Percentiles rank a stretch among this genome's conserved stretches.
Conservation (phyloP, 2,113 vertebrate genomes). For the Pangasianodon gigas region DNA sequence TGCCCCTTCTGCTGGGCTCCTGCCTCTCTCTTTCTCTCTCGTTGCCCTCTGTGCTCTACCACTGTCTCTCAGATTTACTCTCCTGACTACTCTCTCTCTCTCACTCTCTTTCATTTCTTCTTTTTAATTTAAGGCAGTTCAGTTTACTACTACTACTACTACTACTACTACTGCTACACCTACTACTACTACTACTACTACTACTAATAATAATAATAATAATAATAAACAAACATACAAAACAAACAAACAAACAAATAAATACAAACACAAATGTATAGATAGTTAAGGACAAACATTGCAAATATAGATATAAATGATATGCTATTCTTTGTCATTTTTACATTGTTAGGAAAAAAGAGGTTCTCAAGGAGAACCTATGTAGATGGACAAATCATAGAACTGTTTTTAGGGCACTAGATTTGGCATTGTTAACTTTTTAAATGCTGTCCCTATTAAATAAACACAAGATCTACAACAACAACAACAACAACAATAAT, state of each 20-base stretch:
- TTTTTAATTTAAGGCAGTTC: background rate
- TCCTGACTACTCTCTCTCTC: background rate
- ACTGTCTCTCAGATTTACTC: background rate
- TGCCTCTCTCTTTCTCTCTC: background rate
- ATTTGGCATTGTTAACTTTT: background rate
- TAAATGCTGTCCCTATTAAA: background rate
- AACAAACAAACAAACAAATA: too few relatives aligned
- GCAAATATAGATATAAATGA: too few relatives aligned
- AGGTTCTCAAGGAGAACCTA: too few relatives aligned
- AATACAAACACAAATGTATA: too few relatives aligned
- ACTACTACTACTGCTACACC: background rate
- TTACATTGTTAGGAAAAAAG: too few relatives aligned
- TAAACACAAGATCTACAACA: background rate
- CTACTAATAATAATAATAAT: background rate
- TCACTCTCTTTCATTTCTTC: too few relatives aligned
- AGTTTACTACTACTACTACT: background rate
- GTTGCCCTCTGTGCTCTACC: background rate
- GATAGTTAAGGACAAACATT: too few relatives aligned
- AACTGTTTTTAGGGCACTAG: background rate
- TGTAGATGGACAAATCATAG: too few relatives aligned
- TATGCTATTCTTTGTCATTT: too few relatives aligned
- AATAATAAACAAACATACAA: background rate
- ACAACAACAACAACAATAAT: background rate
- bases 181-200: background rate
- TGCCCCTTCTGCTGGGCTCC: slow-evolving; percentile 16